These are phyloP conservation scores for Oscarella lobularis DNA, from an alignment of 37 sponge, comb jelly and placozoan species.

Conservation along the genomic window DNA sequence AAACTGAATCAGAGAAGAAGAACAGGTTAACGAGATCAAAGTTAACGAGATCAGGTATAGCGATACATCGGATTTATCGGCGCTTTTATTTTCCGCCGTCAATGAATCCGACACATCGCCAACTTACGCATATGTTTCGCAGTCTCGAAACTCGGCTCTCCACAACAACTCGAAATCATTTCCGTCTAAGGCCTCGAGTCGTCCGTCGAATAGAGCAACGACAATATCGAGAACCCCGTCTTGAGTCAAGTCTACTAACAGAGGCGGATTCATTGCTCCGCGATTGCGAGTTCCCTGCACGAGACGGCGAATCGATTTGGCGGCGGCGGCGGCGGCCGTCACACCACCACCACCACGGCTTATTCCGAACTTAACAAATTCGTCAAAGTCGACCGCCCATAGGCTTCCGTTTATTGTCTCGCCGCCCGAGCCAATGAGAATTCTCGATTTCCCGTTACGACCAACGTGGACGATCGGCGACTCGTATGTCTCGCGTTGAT, in stretches of 20 bases:
- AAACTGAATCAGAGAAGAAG: neutral
- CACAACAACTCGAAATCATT: neutral
- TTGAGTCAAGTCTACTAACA: neutral
- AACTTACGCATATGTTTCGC: neutral
- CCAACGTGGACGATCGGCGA: conserved; percentile 35
- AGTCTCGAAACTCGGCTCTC: conserved; percentile 1
- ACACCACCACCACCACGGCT: neutral
- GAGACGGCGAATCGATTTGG: neutral
- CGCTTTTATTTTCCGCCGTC: no score
- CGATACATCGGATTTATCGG: no score
- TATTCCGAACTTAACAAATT: neutral
- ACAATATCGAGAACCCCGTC: neutral
- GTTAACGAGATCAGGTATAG: no score
- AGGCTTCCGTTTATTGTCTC: neutral
- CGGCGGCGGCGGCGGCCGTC: neutral
- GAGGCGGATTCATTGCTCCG: neutral
- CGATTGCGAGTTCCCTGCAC: neutral
- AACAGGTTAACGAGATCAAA: no score
- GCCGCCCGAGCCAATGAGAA: conserved; percentile 3
- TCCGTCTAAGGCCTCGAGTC: neutral
- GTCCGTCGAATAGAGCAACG: neutral
- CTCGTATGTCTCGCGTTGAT: conserved; percentile 58
- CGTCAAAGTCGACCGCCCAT: neutral
- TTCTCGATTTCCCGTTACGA: neutral
- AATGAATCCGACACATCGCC: no score